Conservation (phyloP, 2,888 invertebrate genomes). For the Mesochorus sp. region DNA sequence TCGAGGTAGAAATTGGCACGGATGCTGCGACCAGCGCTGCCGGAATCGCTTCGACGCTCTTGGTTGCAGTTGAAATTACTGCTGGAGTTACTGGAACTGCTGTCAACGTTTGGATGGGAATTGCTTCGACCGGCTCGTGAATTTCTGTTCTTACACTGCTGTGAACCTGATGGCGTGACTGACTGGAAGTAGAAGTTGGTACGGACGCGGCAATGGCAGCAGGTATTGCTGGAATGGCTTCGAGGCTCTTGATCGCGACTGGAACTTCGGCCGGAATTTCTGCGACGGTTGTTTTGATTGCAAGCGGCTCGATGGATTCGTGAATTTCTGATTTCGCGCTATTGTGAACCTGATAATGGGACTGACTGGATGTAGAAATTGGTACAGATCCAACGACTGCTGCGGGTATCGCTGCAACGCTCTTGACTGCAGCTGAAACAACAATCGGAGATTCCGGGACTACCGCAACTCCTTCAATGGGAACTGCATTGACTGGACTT, state of each 20-base stretch:
- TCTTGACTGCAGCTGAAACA: conserved; percentile 66
- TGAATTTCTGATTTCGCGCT: conserved; percentile 21
- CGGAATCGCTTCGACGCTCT: neutral
- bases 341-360: conserved; percentile 66
- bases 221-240: conserved; percentile 52
- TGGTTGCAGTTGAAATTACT: neutral
- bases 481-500: neutral
- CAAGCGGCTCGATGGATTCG: conserved; percentile 33
- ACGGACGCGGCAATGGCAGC: conserved; percentile 49
- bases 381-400: conserved; percentile 74
- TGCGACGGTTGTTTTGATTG: conserved; percentile 65
- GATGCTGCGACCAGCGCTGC: conserved; percentile 65
- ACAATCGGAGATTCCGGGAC: conserved; percentile 51
- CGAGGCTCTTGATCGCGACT: conserved; percentile 69
- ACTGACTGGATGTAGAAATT: conserved; percentile 78
- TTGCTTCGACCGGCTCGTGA: neutral
- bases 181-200: conserved; percentile 77
- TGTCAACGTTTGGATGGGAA: conserved; percentile 9
- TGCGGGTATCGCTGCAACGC: conserved; percentile 59
- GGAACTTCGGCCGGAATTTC: conserved; percentile 66
- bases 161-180: conserved; percentile 62
- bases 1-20: conserved; percentile 77
- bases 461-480: conserved; percentile 28
- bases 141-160: conserved; percentile 32
- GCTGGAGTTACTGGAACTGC: neutral